These are phyloP conservation scores for Panzeria rudis DNA, from an alignment of 2,888 invertebrate genomes.

Conservation along the genomic window DNA sequence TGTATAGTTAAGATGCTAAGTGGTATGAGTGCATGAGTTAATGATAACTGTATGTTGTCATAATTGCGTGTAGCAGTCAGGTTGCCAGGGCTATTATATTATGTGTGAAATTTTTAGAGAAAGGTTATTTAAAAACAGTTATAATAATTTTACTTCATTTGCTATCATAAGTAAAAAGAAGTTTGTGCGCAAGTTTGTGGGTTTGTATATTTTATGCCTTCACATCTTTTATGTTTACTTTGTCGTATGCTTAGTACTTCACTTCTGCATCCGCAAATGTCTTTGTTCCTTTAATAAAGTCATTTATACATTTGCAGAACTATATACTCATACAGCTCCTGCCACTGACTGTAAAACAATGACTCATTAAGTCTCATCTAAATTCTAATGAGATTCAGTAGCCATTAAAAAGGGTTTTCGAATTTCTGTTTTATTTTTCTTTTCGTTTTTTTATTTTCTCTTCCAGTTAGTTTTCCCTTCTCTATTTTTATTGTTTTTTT, in stretches of 20 bases:
- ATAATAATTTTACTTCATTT: slow-evolving; percentile 16
- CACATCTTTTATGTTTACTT: slow-evolving; percentile 53
- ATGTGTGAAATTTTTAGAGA: not conserved
- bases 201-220: slow-evolving; percentile 35
- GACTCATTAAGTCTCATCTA: slow-evolving; percentile 84
- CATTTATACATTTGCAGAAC: slow-evolving; percentile 44
- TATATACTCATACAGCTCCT: not conserved
- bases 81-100: slow-evolving; percentile 46
- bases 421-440: slow-evolving; percentile 40
- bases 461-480: slow-evolving; percentile 47
- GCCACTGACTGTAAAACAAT: slow-evolving; percentile 81
- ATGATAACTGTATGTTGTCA: not conserved
- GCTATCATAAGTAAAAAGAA: slow-evolving; percentile 17
- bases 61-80: not conserved
- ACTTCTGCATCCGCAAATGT: slow-evolving; percentile 38
- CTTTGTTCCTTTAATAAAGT: slow-evolving; percentile 51
- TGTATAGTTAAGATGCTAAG: not conserved
- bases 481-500: slow-evolving; percentile 29
- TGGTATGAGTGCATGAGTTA: not conserved
- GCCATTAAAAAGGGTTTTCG: slow-evolving; percentile 79
- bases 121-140: not conserved
- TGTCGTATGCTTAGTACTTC: slow-evolving; percentile 35
- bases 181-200: not conserved
- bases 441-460: slow-evolving; percentile 14
- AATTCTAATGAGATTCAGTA: slow-evolving; percentile 84